These are phyloP conservation scores for Umimayanthus chanpuru DNA, from an alignment of 92 coral and sea anemone genomes.

Conservation along the genomic window DNA sequence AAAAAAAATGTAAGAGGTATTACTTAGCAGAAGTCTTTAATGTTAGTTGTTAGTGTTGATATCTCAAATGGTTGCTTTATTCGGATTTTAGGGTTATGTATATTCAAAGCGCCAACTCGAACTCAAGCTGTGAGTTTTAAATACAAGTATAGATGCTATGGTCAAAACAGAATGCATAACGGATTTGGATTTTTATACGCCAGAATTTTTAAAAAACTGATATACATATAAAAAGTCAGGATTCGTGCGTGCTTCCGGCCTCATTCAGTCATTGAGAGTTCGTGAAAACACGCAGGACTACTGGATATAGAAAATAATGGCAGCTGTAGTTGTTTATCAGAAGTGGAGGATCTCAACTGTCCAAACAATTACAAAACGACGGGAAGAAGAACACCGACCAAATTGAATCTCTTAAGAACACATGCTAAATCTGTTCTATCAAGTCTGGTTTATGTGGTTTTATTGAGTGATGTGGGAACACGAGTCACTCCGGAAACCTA, in stretches of 20 bases:
- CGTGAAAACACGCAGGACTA: background rate
- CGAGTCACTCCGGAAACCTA: constrained; percentile 2
- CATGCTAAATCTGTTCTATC: background rate
- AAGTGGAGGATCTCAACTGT: background rate
- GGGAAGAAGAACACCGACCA: background rate
- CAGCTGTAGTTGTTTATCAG: constrained; percentile 22
- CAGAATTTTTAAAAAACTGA: too few relatives aligned
- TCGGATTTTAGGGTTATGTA: background rate
- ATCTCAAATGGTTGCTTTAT: background rate
- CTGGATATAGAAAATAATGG: background rate
- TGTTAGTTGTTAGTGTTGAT: background rate
- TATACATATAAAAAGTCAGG: background rate
- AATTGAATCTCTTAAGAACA: background rate
- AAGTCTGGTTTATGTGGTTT: constrained; percentile 28
- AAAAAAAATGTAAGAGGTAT: background rate
- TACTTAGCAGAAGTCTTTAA: background rate
- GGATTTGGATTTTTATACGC: background rate
- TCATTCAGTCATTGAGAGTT: background rate
- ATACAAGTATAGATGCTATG: background rate
- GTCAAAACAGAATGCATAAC: background rate
- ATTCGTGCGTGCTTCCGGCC: constrained; percentile 8
- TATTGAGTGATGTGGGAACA: background rate
- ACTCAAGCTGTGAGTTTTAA: background rate
- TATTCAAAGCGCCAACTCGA: background rate
- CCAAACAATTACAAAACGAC: background rate